Evolutionary conservation across 2,113 vertebrate species (phyloP).

Genomic region (Pseudolaguvia tuberculata): DNA sequence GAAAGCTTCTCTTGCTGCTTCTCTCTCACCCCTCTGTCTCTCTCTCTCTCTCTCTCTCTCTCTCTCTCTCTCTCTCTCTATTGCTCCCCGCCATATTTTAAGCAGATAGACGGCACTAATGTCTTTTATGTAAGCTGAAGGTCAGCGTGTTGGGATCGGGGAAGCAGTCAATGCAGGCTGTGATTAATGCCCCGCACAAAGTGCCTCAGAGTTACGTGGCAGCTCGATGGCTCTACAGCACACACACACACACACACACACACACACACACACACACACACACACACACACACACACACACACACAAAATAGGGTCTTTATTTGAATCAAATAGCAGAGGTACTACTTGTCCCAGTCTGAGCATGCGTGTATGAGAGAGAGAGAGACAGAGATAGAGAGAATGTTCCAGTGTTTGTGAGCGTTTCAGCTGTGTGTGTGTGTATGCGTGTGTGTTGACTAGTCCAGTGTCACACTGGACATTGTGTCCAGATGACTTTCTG

Average conservation of each 20-base stretch:
- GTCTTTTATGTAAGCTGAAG: constrained; percentile 79
- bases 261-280: too few relatives aligned
- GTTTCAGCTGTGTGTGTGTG: neutral
- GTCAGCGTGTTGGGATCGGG: constrained; percentile 72
- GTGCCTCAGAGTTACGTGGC: constrained; percentile 67
- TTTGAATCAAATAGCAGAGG: too few relatives aligned
- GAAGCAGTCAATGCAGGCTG: constrained; percentile 67
- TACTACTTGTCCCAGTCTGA: too few relatives aligned
- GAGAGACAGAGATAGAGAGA: too few relatives aligned
- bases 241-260: constrained; percentile 31
- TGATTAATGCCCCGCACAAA: constrained; percentile 78
- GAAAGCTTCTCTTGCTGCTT: constrained; percentile 61
- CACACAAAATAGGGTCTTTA: neutral
- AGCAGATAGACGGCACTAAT: constrained; percentile 72
- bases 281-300: too few relatives aligned
- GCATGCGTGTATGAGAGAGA: too few relatives aligned
- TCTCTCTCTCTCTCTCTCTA: constrained; percentile 17
- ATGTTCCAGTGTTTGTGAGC: too few relatives aligned
- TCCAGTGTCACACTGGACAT: too few relatives aligned
- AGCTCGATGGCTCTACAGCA: constrained; percentile 59
- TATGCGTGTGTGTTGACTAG: neutral
- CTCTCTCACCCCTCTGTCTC: neutral
- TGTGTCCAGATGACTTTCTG: too few relatives aligned
- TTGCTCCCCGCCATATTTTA: constrained; percentile 59
- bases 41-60: too few relatives aligned